These are phyloP conservation scores for Phoxinus phoxinus DNA, from an alignment of 2,113 vertebrate species.

Conservation along the genomic window DNA sequence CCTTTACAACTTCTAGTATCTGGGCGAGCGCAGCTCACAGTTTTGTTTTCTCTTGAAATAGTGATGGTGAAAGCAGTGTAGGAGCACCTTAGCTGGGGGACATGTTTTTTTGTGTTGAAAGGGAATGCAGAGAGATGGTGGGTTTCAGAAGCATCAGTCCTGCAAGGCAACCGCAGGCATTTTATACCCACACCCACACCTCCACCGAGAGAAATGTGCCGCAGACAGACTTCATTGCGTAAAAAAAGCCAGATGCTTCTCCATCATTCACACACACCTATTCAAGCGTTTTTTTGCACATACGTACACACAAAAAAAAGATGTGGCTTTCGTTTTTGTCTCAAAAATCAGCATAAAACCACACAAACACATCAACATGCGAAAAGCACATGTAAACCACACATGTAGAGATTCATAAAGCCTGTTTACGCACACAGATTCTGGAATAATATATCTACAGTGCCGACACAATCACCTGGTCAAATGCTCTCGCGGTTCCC, in stretches of 20 bases:
- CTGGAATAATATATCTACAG: conserved; percentile 70
- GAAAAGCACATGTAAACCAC: conserved; percentile 61
- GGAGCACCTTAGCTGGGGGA: conserved; percentile 75
- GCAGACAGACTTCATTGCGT: conserved; percentile 52
- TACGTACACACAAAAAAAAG: neutral
- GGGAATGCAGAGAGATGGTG: conserved; percentile 74
- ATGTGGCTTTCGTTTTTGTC: neutral
- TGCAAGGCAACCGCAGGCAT: conserved; percentile 79
- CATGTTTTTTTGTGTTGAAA: conserved; percentile 76
- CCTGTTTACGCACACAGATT: conserved; percentile 64
- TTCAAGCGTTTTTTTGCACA: conserved; percentile 2
- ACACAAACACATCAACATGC: neutral
- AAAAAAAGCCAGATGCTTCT: conserved; percentile 23
- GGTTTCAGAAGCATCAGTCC: conserved; percentile 78
- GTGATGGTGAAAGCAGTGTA: conserved; percentile 72
- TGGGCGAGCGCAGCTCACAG: conserved; percentile 68
- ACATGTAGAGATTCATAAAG: conserved; percentile 36
- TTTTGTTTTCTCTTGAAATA: conserved; percentile 81
- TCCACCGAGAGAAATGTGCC: conserved; percentile 66
- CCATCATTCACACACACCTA: conserved; percentile 18
- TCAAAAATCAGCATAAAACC: neutral
- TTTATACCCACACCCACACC: conserved; percentile 72
- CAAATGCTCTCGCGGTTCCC: conserved; percentile 72
- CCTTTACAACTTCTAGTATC: conserved; percentile 73
- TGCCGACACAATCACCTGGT: conserved; percentile 72